Percentiles rank a stretch among this genome's conserved stretches.
Evolutionary conservation across 2,888 invertebrate species (phyloP).

Genomic region (Perdita meconis): DNA sequence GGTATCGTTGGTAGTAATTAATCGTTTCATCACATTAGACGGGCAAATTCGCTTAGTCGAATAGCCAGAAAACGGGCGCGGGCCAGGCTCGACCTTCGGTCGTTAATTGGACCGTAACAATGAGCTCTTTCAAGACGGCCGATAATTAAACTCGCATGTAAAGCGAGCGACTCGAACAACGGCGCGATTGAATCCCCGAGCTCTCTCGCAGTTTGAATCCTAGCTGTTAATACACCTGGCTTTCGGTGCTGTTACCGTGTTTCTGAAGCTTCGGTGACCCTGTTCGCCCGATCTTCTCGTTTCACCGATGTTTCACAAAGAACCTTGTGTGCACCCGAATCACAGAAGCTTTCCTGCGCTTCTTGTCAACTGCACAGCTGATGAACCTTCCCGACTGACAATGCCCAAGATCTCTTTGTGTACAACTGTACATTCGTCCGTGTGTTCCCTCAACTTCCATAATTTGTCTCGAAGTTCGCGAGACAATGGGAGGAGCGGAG

Average conservation of each 20-base stretch:
- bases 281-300: background rate
- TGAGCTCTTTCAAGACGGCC: conserved; percentile 31
- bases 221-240: conserved; percentile 1
- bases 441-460: no score
- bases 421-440: no score
- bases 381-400: background rate
- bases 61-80: conserved; percentile 17
- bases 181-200: conserved; percentile 27
- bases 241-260: conserved; percentile 4
- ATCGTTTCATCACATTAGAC: background rate
- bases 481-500: no score
- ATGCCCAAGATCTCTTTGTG: background rate
- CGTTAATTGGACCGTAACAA: conserved; percentile 62
- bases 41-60: background rate
- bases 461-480: no score
- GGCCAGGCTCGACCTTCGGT: conserved; percentile 16
- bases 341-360: background rate
- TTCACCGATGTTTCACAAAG: background rate
- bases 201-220: conserved; percentile 5
- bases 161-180: conserved; percentile 25
- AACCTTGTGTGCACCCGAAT: background rate
- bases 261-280: background rate
- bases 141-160: conserved; percentile 45
- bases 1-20: background rate
- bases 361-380: background rate